These are phyloP conservation scores for Peribatodes rhomboidaria DNA, from an alignment of 2,888 invertebrate species.

Conservation along the genomic window DNA sequence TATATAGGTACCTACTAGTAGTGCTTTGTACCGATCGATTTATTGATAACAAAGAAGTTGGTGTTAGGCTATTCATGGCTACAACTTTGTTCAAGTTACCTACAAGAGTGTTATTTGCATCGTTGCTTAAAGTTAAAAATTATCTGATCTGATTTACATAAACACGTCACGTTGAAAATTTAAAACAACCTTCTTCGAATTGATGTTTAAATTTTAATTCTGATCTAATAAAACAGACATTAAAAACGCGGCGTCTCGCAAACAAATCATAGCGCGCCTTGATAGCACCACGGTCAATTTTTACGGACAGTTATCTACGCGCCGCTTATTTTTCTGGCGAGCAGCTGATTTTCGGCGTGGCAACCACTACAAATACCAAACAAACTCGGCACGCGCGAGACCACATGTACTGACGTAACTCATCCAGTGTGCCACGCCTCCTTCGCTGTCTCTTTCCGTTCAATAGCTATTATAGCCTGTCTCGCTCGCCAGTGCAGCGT, in stretches of 20 bases:
- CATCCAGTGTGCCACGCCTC: constrained; percentile 67
- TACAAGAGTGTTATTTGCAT: no score
- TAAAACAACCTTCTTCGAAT: neutral
- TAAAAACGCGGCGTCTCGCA: constrained; percentile 18
- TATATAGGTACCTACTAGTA: no score
- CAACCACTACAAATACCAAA: constrained; percentile 69
- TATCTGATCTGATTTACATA: neutral
- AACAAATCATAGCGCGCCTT: constrained; percentile 26
- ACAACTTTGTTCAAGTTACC: no score
- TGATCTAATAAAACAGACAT: constrained; percentile 23
- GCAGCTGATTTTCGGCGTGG: constrained; percentile 83
- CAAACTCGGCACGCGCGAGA: constrained; percentile 68
- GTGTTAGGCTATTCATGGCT: no score
- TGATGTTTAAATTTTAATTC: constrained; percentile 17
- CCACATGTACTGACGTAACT: constrained; percentile 79
- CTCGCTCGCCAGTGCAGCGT: constrained; percentile 71
- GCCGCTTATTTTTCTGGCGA: constrained; percentile 63
- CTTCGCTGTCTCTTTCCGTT: constrained; percentile 62
- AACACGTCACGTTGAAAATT: neutral
- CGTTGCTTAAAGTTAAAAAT: neutral
- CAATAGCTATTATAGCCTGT: constrained; percentile 51
- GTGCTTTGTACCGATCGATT: neutral
- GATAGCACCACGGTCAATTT: constrained; percentile 44
- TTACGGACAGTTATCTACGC: constrained; percentile 49
- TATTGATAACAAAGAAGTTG: neutral